Evolutionary conservation across 2,797 vertebrate species (phyloP).

Genomic region (Glossophaga mutica): DNA sequence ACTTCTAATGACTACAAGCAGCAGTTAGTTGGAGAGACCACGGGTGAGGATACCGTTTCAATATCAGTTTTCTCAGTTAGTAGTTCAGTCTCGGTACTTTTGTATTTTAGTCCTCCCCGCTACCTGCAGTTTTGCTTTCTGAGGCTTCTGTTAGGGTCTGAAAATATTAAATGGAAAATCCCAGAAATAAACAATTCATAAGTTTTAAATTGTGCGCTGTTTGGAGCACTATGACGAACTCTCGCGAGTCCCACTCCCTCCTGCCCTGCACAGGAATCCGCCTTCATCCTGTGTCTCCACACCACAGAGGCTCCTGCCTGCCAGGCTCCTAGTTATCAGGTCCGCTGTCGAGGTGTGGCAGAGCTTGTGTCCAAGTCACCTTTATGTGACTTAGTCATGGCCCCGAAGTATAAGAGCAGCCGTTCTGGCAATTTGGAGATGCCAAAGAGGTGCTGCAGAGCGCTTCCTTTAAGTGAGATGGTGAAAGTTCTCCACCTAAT

Average conservation of each 20-base stretch:
- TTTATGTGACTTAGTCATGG: background rate
- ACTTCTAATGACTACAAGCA: background rate
- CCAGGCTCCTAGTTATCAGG: background rate
- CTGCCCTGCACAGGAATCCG: background rate
- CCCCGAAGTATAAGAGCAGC: too few relatives aligned
- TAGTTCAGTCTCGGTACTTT: background rate
- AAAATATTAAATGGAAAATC: background rate
- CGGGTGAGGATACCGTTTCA: background rate
- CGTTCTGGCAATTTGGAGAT: background rate
- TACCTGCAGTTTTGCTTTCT: background rate
- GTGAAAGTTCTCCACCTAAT: background rate
- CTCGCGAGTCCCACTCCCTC: background rate
- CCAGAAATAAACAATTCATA: background rate
- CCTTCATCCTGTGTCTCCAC: background rate
- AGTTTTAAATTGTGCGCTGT: too few relatives aligned
- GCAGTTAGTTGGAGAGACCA: background rate
- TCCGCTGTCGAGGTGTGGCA: background rate
- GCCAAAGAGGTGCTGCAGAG: background rate
- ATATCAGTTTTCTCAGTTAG: background rate
- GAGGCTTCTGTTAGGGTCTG: too few relatives aligned
- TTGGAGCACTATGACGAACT: background rate
- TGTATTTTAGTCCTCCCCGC: background rate
- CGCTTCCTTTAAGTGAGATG: background rate
- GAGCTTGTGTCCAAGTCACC: too few relatives aligned
- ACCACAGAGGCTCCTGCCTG: fast-evolving